These are phyloP conservation scores for Meda fulgida DNA, from an alignment of 2,797 vertebrate genomes.

Conservation along the genomic window DNA sequence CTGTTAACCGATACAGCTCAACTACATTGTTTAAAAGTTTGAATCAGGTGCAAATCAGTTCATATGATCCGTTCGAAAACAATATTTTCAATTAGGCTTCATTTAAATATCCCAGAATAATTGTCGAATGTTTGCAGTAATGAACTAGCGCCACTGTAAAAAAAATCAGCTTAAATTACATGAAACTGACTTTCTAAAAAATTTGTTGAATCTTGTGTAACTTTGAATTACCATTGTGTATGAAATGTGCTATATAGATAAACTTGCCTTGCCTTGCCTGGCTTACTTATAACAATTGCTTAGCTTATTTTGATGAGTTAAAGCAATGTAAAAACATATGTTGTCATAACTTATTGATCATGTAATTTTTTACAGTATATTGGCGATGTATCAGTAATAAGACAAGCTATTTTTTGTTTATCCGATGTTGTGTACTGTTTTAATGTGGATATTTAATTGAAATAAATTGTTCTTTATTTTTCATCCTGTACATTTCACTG, in stretches of 20 bases:
- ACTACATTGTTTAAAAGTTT: background rate
- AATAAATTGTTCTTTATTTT: background rate
- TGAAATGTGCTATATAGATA: too few relatives aligned
- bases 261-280: too few relatives aligned
- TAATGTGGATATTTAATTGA: background rate
- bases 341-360: too few relatives aligned
- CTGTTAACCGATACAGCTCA: background rate
- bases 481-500: too few relatives aligned
- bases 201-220: too few relatives aligned
- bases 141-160: background rate
- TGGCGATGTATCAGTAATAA: background rate
- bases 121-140: background rate
- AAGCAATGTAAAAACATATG: too few relatives aligned
- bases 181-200: too few relatives aligned
- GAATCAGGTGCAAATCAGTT: background rate
- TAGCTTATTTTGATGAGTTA: too few relatives aligned
- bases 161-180: too few relatives aligned
- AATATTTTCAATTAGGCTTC: background rate
- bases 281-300: too few relatives aligned
- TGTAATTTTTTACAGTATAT: background rate
- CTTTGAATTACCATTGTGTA: too few relatives aligned
- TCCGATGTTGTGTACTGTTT: background rate
- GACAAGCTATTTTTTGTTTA: background rate
- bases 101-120: background rate
- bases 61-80: background rate